These are phyloP conservation scores for Thalassarche chlororhynchos DNA, from an alignment of 2,113 vertebrate genomes.

Conservation along the genomic window DNA sequence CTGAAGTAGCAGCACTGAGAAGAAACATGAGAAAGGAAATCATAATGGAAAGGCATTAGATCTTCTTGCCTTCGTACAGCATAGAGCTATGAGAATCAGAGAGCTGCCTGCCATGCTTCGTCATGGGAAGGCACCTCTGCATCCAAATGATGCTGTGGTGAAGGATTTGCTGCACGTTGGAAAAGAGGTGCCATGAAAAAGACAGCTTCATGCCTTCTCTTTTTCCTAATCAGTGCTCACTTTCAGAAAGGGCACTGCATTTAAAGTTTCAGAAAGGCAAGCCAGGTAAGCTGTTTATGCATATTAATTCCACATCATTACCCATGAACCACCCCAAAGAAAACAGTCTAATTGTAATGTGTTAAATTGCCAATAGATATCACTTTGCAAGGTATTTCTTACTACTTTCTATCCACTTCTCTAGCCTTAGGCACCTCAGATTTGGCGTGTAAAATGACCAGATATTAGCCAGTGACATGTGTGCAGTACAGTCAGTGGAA, in stretches of 20 bases:
- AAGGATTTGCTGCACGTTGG: not conserved
- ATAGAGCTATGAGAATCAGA: not conserved
- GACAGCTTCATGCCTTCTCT: not conserved
- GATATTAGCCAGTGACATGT: not conserved
- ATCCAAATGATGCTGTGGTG: not conserved
- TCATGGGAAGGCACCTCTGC: not conserved
- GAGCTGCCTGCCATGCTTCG: not conserved
- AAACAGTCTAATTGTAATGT: not conserved
- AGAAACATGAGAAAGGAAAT: not conserved
- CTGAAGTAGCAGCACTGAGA: not conserved
- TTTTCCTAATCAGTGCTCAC: not conserved
- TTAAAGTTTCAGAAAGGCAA: not conserved
- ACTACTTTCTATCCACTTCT: not conserved
- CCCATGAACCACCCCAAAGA: constrained; percentile 12
- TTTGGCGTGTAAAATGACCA: not conserved
- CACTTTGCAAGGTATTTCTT: not conserved
- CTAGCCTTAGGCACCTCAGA: constrained; percentile 1
- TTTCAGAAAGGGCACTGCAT: not conserved
- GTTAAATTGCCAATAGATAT: constrained; percentile 1
- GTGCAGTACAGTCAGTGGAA: not conserved
- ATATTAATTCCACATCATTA: constrained; percentile 6
- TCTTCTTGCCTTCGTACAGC: not conserved
- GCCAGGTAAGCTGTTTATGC: not conserved
- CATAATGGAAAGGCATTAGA: not conserved
- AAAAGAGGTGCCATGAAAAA: not conserved